Conservation (phyloP, 2,888 invertebrate genomes). For the Erpobdella octoculata region DNA sequence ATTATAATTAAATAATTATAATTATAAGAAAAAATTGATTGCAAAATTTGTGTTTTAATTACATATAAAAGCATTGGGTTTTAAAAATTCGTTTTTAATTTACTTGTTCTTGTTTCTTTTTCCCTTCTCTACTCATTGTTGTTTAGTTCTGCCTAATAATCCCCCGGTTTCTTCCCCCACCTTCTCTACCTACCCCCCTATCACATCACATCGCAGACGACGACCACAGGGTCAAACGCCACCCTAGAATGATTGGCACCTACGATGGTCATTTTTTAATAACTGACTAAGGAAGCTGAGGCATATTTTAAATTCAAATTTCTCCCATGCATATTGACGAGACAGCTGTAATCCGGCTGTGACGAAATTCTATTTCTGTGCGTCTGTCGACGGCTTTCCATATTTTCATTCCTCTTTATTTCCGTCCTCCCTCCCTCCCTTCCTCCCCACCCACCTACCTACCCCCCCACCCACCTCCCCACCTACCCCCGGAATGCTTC, state of each 20-base stretch:
- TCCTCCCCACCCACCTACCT: background rate
- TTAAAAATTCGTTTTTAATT: too few relatives aligned
- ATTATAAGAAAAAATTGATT: too few relatives aligned
- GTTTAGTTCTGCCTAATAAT: too few relatives aligned
- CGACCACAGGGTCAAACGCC: slow-evolving; percentile 5
- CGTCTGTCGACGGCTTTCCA: slow-evolving; percentile 1
- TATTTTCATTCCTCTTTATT: background rate
- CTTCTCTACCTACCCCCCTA: too few relatives aligned
- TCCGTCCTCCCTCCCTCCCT: background rate
- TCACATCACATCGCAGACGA: too few relatives aligned
- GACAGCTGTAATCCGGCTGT: slow-evolving; percentile 1
- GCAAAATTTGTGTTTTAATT: too few relatives aligned
- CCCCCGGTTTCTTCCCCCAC: too few relatives aligned
- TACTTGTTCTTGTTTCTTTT: too few relatives aligned
- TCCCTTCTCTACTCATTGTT: too few relatives aligned
- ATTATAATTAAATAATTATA: too few relatives aligned
- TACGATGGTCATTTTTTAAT: background rate
- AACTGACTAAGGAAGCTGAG: background rate
- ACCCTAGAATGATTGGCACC: background rate
- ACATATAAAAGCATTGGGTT: too few relatives aligned
- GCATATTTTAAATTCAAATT: slow-evolving; percentile 21
- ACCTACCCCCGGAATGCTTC: background rate
- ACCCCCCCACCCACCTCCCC: too few relatives aligned
- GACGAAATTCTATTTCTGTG: background rate
- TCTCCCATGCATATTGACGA: slow-evolving; percentile 9